Conservation (phyloP, 1,140 invertebrate species). For the Anthonomus grandis region DNA sequence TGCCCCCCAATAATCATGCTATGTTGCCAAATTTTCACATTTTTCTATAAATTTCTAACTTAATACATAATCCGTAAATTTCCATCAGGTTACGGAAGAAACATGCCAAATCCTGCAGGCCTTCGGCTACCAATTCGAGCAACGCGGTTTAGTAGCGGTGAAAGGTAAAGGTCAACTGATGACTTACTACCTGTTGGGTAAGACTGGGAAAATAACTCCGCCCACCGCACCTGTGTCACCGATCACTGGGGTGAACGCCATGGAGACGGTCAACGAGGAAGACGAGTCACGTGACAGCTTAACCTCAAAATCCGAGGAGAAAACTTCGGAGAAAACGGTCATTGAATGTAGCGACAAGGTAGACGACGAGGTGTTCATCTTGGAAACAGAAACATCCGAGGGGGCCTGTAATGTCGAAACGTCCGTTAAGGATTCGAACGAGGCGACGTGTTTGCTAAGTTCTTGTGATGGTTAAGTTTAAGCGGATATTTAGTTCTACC, state of each 20-base stretch:
- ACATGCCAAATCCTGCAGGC: conserved; percentile 80
- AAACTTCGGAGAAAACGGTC: conserved; percentile 46
- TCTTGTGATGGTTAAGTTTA: conserved; percentile 24
- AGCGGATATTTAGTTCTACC: too few species aligned
- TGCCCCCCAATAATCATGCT: too few species aligned
- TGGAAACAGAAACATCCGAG: conserved; percentile 24
- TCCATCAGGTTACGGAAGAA: conserved; percentile 90
- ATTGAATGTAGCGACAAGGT: conserved; percentile 43
- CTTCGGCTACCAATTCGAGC: conserved; percentile 88
- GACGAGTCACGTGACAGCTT: conserved; percentile 43
- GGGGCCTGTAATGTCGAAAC: conserved; percentile 23
- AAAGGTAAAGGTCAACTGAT: conserved; percentile 94
- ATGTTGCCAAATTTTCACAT: too few species aligned
- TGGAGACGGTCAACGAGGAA: conserved; percentile 44
- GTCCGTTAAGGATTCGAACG: conserved; percentile 26
- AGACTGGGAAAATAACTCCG: conserved; percentile 59
- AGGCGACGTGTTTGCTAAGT: conserved; percentile 28
- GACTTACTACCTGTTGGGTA: conserved; percentile 88
- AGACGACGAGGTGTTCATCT: conserved; percentile 37
- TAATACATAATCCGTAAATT: too few species aligned
- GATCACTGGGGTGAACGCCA: conserved; percentile 23
- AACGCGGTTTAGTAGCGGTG: conserved; percentile 85
- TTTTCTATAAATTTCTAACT: too few species aligned
- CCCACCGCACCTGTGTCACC: conserved; percentile 43
- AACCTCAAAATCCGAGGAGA: conserved; percentile 44